These are phyloP conservation scores for Eupithecia exiguata DNA, from an alignment of 2,888 invertebrate species.

Conservation along the genomic window DNA sequence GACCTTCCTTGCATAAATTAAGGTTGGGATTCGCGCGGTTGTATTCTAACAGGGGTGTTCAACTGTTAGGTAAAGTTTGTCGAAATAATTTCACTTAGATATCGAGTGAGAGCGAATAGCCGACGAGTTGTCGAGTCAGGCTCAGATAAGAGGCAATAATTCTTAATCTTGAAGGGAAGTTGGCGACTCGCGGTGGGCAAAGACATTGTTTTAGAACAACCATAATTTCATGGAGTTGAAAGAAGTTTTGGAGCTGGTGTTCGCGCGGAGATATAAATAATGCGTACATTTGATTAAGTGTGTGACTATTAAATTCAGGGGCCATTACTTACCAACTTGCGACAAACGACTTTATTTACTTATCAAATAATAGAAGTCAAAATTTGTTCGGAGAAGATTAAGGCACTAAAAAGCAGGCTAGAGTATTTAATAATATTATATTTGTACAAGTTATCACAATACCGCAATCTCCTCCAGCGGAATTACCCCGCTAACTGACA, in stretches of 20 bases:
- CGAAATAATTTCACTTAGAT: slow-evolving; percentile 79
- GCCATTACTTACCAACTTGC: slow-evolving; percentile 16
- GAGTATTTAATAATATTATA: not conserved
- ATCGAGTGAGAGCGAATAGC: slow-evolving; percentile 69
- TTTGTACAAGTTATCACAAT: slow-evolving; percentile 21
- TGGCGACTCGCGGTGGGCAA: slow-evolving; percentile 49
- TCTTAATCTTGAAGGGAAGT: slow-evolving; percentile 71
- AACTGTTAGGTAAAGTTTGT: slow-evolving; percentile 75
- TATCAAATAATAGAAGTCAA: not conserved
- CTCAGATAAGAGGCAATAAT: slow-evolving; percentile 77
- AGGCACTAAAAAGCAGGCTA: not conserved
- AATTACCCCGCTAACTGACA: slow-evolving; percentile 43
- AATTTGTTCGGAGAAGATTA: not conserved
- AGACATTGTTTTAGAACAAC: slow-evolving; percentile 66
- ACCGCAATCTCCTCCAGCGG: slow-evolving; percentile 10
- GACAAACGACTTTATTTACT: not conserved
- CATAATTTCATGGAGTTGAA: slow-evolving; percentile 61
- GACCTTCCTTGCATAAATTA: slow-evolving; percentile 51
- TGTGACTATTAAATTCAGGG: slow-evolving; percentile 14
- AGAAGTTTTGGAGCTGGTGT: slow-evolving; percentile 52
- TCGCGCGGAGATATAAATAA: slow-evolving; percentile 44
- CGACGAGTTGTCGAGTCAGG: slow-evolving; percentile 74
- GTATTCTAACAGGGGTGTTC: slow-evolving; percentile 57
- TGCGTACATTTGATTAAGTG: slow-evolving; percentile 38
- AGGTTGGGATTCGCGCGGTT: slow-evolving; percentile 51